Base-by-base conservation (phyloP, 2,113 vertebrate species). In the Boleophthalmus pectinirostris region DNA sequence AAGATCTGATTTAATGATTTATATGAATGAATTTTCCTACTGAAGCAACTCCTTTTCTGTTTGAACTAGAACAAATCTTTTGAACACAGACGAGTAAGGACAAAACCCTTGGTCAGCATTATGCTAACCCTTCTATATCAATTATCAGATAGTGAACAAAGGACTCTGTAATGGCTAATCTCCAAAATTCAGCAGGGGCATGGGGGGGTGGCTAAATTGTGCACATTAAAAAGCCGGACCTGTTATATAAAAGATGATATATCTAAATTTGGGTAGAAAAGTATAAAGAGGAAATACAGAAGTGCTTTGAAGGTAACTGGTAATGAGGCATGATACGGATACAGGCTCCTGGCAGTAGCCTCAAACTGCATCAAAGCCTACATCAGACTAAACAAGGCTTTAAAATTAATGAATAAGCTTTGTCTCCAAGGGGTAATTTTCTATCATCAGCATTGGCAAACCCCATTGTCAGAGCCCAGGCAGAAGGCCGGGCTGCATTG, bases 321-420 rank as follows among this genome's bases (percentile, higher is more conserved):
- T 92, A 92, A 93, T 92, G 89, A 93, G 89, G 78, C 86, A 81
- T 84, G 83, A 65, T 87, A 66, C 69, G 82, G 83, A 64, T 87
- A 68, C 67, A 86, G 84, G 88, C 91, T 92, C 83, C 85, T 88
- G 88, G 90, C 90, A 88, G 69, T 82, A 75, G 83, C 75, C 87
- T 81, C 66, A 74, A 75, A 87, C 89, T 88, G 89, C 84, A 92
- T 92, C 91, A 92, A 93, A 92, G 90, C 86, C 88, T 88, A 91
- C 87, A 92, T 92, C 88, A 91, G 88, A 91, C 92, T 90, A 93
- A 93, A 94, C 90, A 93, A 93, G 90, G 86, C 87, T 91, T 91
- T 92, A 90, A 92, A 92, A 93, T 94, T 89, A 94, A 93, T 93
- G 90, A 92, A 92, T 92, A 85, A 84, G 38, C 85, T 93, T 77